Evolutionary conservation across 1,140 invertebrate species (phyloP).

Genomic region (Leptinotarsa undecemlineata): DNA sequence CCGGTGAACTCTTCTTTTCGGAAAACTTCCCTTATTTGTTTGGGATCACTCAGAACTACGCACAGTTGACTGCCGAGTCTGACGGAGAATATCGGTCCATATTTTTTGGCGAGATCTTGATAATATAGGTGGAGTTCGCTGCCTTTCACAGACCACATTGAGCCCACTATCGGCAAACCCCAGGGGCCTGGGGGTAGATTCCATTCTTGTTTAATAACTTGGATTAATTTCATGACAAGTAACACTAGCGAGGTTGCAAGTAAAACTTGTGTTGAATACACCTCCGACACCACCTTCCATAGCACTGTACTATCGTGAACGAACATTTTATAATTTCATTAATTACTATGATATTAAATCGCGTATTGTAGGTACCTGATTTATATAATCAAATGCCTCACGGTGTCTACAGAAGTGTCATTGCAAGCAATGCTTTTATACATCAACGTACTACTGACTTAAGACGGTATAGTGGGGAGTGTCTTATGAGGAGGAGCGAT

Average conservation of each 20-base stretch:
- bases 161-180: conserved; percentile 82
- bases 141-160: conserved; percentile 75
- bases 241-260: conserved; percentile 63
- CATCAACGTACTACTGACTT: conserved; percentile 45
- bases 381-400: conserved; percentile 42
- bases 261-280: conserved; percentile 48
- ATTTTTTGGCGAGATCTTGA: conserved; percentile 72
- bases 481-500: conserved; percentile 46
- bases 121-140: conserved; percentile 75
- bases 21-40: conserved; percentile 82
- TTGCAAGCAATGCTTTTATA: conserved; percentile 48
- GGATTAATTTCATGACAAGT: conserved; percentile 56
- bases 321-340: conserved; percentile 46
- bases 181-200: conserved; percentile 82
- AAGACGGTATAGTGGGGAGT: conserved; percentile 40
- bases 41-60: conserved; percentile 83
- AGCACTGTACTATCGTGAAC: conserved; percentile 48
- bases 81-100: conserved; percentile 81
- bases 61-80: conserved; percentile 78
- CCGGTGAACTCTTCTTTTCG: conserved; percentile 82
- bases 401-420: conserved; percentile 42
- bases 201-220: conserved; percentile 61
- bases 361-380: conserved; percentile 30
- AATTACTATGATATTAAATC: conserved; percentile 27
- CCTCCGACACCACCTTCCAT: conserved; percentile 44